These are phyloP conservation scores for Papio anubis DNA, from an alignment of 2,113 vertebrate genomes.

Conservation along the genomic window DNA sequence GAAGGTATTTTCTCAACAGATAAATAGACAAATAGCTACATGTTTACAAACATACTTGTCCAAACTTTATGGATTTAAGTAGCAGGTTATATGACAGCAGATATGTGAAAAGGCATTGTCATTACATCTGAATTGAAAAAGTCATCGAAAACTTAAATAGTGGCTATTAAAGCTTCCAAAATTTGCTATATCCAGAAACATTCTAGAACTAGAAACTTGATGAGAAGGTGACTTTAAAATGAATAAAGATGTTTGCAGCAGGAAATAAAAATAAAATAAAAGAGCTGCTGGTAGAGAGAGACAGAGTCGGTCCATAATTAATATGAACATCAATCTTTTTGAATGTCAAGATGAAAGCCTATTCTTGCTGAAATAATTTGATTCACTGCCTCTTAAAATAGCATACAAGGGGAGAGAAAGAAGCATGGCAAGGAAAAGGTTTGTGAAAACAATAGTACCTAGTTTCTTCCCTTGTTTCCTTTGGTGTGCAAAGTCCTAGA, in stretches of 20 bases:
- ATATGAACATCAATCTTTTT: constrained; percentile 59
- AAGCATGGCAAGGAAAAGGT: constrained; percentile 2
- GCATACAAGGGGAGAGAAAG: constrained; percentile 27
- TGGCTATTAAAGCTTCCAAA: constrained; percentile 59
- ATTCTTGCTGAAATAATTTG: constrained; percentile 70
- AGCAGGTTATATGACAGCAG: constrained; percentile 15
- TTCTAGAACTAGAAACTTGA: constrained; percentile 51
- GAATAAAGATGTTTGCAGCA: constrained; percentile 50
- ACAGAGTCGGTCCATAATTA: constrained; percentile 57
- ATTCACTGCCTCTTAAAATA: constrained; percentile 54
- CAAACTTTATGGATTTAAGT: constrained; percentile 69
- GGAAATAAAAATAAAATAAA: background rate
- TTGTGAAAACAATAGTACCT: background rate
- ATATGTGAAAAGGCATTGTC: background rate
- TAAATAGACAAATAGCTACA: background rate
- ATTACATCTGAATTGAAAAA: constrained; percentile 47
- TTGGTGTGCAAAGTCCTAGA: background rate
- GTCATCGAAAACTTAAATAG: constrained; percentile 41
- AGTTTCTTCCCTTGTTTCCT: background rate
- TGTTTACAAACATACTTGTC: constrained; percentile 52
- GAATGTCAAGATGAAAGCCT: constrained; percentile 62
- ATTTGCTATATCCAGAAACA: constrained; percentile 49
- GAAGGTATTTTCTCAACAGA: background rate
- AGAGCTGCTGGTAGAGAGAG: constrained; percentile 38
- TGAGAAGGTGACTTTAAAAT: constrained; percentile 57